Percentiles rank a stretch among this genome's conserved stretches.
These are phyloP conservation scores for Gouania willdenowi DNA, from an alignment of 2,797 vertebrate genomes.

Conservation along the genomic window DNA sequence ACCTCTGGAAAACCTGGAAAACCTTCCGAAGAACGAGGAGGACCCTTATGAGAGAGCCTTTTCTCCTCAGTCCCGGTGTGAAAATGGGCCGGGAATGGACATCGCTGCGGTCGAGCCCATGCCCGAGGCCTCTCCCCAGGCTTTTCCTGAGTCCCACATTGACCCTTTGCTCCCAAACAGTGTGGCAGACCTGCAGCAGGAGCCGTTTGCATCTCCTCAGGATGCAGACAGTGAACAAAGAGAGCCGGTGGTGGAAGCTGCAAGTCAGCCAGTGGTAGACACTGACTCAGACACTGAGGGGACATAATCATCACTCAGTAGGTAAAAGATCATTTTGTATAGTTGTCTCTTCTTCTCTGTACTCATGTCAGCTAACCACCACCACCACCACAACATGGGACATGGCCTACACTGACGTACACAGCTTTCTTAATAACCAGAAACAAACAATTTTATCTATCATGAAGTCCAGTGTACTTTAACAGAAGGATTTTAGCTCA, in stretches of 20 bases:
- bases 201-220: conserved; percentile 74
- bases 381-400: conserved; percentile 79
- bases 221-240: conserved; percentile 90
- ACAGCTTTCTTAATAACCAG: conserved; percentile 83
- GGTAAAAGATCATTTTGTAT: conserved; percentile 99
- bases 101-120: conserved; percentile 65
- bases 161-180: conserved; percentile 38
- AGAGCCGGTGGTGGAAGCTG: conserved; percentile 91
- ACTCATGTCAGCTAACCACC: conserved; percentile 86
- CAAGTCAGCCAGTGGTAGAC: conserved; percentile 98
- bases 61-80: conserved; percentile 69
- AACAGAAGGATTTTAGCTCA: conserved; percentile 93
- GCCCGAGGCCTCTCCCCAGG: conserved; percentile 27
- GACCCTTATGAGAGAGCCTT: conserved; percentile 53
- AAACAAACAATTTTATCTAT: conserved; percentile 90
- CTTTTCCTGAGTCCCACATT: conserved; percentile 22
- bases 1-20: conserved; percentile 72
- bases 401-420: conserved; percentile 77
- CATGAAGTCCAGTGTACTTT: conserved; percentile 92
- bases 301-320: conserved; percentile 99
- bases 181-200: conserved; percentile 36
- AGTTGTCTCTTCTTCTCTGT: conserved; percentile 98
- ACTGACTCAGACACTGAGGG: conserved; percentile 98
- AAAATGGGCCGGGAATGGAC: conserved; percentile 86
- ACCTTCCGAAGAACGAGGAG: conserved; percentile 69